Percentiles rank a stretch among this genome's conserved stretches.
These are phyloP conservation scores for Himalopsyche kuldschensis DNA, from an alignment of 2,888 invertebrate species.

Conservation along the genomic window DNA sequence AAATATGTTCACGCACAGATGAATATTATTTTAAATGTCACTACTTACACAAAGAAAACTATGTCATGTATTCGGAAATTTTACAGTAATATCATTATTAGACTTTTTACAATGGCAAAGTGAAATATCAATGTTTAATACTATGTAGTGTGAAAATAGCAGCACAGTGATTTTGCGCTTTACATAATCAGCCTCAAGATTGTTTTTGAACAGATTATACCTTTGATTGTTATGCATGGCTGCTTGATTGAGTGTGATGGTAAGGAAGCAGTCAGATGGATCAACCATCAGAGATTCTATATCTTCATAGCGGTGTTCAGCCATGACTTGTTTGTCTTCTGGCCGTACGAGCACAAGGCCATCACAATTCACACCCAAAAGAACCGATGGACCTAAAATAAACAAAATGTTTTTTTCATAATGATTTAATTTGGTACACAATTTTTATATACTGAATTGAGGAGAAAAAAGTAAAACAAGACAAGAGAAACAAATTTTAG, in stretches of 20 bases:
- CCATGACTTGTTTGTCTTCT: conserved; percentile 87
- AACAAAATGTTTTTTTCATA: neutral
- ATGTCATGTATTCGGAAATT: too few relatives aligned
- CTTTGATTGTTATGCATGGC: conserved; percentile 39
- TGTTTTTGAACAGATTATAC: neutral
- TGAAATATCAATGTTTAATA: too few relatives aligned
- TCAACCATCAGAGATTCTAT: conserved; percentile 90
- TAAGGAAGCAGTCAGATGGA: conserved; percentile 89
- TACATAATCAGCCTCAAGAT: too few relatives aligned
- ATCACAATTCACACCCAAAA: conserved; percentile 87
- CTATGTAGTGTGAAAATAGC: too few relatives aligned
- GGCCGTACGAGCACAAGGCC: conserved; percentile 90
- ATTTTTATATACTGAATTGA: neutral
- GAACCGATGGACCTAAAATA: conserved; percentile 55
- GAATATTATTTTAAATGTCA: too few relatives aligned
- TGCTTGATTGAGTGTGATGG: conserved; percentile 77
- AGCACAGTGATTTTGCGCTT: too few relatives aligned
- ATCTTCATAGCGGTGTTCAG: conserved; percentile 87
- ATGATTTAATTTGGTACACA: conserved; percentile 4
- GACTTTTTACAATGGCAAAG: too few relatives aligned
- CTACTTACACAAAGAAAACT: too few relatives aligned
- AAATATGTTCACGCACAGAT: too few relatives aligned
- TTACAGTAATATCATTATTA: too few relatives aligned
- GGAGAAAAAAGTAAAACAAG: too few relatives aligned
- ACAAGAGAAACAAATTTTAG: too few relatives aligned